Conservation (phyloP, 2,888 invertebrate genomes). For the Melieria omissa region DNA sequence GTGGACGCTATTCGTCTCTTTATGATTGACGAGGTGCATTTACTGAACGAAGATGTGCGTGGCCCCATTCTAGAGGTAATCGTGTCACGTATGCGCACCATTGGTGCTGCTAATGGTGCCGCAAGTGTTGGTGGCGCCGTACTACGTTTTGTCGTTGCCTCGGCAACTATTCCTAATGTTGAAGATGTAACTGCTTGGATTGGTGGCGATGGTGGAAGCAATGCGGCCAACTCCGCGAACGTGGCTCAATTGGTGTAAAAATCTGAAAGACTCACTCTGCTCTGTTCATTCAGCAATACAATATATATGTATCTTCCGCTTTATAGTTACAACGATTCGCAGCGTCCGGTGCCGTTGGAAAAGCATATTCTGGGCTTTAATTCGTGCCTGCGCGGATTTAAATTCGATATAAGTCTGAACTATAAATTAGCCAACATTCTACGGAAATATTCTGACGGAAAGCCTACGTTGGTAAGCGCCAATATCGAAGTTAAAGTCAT, state of each 20-base stretch:
- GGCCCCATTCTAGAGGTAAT: slow-evolving; percentile 84
- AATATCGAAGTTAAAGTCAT: too few relatives aligned
- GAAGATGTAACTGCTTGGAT: slow-evolving; percentile 82
- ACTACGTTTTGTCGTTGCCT: slow-evolving; percentile 77
- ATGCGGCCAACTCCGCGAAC: neutral
- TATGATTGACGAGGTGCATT: slow-evolving; percentile 82
- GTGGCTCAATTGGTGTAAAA: slow-evolving; percentile 33
- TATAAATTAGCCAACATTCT: slow-evolving; percentile 79
- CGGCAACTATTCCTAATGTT: slow-evolving; percentile 83
- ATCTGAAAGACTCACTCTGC: neutral
- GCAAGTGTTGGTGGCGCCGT: neutral
- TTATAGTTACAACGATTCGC: slow-evolving; percentile 75
- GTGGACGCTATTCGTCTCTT: slow-evolving; percentile 75
- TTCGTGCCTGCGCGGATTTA: slow-evolving; percentile 72
- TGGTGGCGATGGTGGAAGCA: slow-evolving; percentile 60
- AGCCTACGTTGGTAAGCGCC: slow-evolving; percentile 75
- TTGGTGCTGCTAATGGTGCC: neutral
- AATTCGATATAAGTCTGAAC: slow-evolving; percentile 81
- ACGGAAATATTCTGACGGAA: slow-evolving; percentile 76
- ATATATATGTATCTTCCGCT: slow-evolving; percentile 32
- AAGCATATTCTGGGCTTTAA: slow-evolving; percentile 76
- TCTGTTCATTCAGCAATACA: neutral
- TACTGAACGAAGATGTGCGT: slow-evolving; percentile 76
- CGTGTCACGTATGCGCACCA: slow-evolving; percentile 82
- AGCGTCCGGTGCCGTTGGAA: slow-evolving; percentile 79